phyloP scores from a whole-genome alignment of 92 coral and sea anemone species.

The Anthopleura xanthogrammica region DNA sequence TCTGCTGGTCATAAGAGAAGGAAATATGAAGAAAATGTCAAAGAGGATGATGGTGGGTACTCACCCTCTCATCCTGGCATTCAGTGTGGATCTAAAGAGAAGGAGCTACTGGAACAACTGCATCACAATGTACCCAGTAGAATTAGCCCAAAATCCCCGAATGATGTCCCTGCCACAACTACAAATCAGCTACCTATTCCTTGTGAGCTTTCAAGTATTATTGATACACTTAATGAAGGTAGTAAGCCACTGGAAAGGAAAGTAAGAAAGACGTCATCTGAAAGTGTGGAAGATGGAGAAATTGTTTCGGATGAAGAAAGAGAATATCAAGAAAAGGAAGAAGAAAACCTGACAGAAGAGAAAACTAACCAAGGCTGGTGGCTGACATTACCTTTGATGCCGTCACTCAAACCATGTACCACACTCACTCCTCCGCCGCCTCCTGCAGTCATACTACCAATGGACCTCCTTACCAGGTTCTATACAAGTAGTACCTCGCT shows the following conservation, averaged over 20 bases:
- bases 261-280: conserved; percentile 10
- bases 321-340: conserved; percentile 21
- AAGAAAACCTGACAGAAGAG: conserved; percentile 14
- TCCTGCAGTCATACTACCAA: conserved; percentile 77
- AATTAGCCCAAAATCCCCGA: background rate
- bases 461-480: conserved; percentile 86
- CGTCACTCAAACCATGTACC: conserved; percentile 34
- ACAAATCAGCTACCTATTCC: conserved; percentile 15
- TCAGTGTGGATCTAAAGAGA: conserved; percentile 62
- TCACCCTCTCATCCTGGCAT: conserved; percentile 80
- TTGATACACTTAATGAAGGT: background rate
- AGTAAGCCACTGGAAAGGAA: background rate
- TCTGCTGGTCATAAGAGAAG: conserved; percentile 9
- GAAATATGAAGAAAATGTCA: conserved; percentile 29
- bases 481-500: conserved; percentile 82
- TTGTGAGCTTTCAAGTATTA: conserved; percentile 12
- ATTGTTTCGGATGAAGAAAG: conserved; percentile 43
- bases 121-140: conserved; percentile 25
- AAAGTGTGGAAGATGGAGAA: conserved; percentile 55
- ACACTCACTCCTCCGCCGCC: conserved; percentile 76
- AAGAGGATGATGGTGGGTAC: conserved; percentile 56
- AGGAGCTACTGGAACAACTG: conserved; percentile 52
- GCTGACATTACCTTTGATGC: conserved; percentile 70
- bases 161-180: background rate
- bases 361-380: conserved; percentile 77